Base-by-base conservation (phyloP, 1,140 invertebrate species). In the Ridgeia piscesae region DNA sequence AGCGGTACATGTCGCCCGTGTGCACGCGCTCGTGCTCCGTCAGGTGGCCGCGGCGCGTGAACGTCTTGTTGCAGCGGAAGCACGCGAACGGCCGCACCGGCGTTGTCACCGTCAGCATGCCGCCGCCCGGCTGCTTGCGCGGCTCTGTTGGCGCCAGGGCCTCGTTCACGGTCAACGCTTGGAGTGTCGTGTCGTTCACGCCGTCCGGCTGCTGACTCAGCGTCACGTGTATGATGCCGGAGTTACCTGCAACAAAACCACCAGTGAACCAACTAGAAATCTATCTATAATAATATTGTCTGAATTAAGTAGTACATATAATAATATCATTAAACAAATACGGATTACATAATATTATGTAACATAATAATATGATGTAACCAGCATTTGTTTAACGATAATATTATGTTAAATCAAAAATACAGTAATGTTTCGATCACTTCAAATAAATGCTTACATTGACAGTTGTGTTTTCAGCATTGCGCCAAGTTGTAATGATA, bases 1-100 rank as follows among this genome's bases (percentile, higher is more conserved):
- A 77, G 92, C 58, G 58, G 58, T 77, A 77, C 58, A 77, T 31
- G 4, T 77, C 58, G 91, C 88, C 92, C 58, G 58, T 77, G 58
- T 77, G 58, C 58, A 77, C 58, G 17, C 58, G 58, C 17, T 77
- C 58, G 17, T 77, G 58, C 58, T 77, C 58, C 27, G 58, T 77
- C 58, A 77, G 58, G 58, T 77, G 58, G 4, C 58, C 58, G 0
- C 58, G 58, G 2, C 58, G 58, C 58, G 58, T 77, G 58, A 77
- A 77, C 58, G 58, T 77, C 58, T 77, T 77, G 27, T 77, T 77
- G 27, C 58, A 77, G 58, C 58, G 58, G 58, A 77, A 77, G 58
- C 58, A 77, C 17, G 58, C 58, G 17, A 77, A 77, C 17, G 58
- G 58, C 58, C 58, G 58, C 58, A 21, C 27, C 27, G 58, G 58